Conservation (phyloP, 1,140 invertebrate genomes). For the Acromyrmex charruanus region DNA sequence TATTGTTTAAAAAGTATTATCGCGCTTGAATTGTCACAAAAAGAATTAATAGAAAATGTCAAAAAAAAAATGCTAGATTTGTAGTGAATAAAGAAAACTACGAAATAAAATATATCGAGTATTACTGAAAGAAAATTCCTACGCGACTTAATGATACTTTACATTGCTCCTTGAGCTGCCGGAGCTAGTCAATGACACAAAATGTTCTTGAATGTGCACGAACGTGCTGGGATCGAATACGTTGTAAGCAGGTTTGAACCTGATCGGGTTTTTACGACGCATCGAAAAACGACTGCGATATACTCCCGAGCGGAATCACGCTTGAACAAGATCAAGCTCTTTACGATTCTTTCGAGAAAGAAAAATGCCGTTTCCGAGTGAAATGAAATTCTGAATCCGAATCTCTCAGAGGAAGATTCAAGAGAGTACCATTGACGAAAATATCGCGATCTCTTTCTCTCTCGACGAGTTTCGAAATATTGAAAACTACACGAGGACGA, state of each 20-base stretch:
- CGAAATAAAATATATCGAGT: background rate
- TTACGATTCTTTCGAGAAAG: background rate
- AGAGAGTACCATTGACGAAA: background rate
- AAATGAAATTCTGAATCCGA: background rate
- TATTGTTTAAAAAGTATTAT: background rate
- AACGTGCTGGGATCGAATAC: background rate
- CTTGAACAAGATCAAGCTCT: background rate
- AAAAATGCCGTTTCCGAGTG: background rate
- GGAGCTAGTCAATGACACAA: background rate
- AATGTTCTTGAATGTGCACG: background rate
- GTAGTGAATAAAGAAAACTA: background rate
- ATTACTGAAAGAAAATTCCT: background rate
- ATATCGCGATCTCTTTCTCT: background rate
- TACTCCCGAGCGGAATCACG: background rate
- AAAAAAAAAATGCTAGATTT: background rate
- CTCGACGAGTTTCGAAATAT: background rate
- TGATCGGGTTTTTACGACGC: constrained; percentile 8
- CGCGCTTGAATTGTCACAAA: no score
- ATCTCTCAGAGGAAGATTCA: background rate
- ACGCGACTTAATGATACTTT: background rate
- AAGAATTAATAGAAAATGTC: background rate
- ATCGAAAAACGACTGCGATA: background rate
- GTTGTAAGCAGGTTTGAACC: constrained; percentile 13
- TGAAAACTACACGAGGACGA: background rate
- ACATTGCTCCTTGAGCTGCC: background rate